Evolutionary conservation across 2,797 vertebrate genomes (phyloP).

Genomic region (Coregonus ussuriensis): DNA sequence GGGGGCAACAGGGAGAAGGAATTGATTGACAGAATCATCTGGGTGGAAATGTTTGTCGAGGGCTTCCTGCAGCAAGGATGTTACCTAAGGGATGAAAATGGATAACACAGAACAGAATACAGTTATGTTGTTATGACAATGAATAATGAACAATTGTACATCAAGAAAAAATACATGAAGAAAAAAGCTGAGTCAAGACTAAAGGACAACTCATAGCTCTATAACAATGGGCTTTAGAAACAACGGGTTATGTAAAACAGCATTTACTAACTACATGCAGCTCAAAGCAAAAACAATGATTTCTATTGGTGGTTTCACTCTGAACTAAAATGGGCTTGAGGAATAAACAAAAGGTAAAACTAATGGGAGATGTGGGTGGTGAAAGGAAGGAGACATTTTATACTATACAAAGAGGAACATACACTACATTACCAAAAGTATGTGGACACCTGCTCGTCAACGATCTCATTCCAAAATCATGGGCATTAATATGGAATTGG

Average conservation of each 20-base stretch:
- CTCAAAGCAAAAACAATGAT: not conserved
- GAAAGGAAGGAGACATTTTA: not conserved
- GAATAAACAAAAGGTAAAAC: not conserved
- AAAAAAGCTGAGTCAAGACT: not conserved
- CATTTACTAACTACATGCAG: not conserved
- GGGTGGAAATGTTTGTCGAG: conserved; percentile 58
- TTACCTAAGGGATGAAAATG: conserved; percentile 51
- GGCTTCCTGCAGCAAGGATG: conserved; percentile 57
- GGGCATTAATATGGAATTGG: too few relatives aligned
- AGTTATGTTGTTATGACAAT: not conserved
- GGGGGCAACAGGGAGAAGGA: conserved; percentile 57
- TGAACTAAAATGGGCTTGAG: not conserved
- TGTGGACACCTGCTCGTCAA: too few relatives aligned
- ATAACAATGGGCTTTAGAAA: not conserved
- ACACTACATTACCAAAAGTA: too few relatives aligned
- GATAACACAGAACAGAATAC: conserved; percentile 8
- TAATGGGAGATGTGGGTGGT: not conserved
- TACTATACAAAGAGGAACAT: not conserved
- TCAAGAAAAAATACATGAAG: not conserved
- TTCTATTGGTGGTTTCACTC: not conserved
- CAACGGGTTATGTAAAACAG: not conserved
- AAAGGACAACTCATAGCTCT: not conserved
- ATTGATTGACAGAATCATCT: conserved; percentile 57
- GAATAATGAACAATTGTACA: not conserved
- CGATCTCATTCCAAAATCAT: too few relatives aligned